Evolutionary conservation across 2,888 invertebrate genomes (phyloP).

Genomic region (Watsonalla cultraria): DNA sequence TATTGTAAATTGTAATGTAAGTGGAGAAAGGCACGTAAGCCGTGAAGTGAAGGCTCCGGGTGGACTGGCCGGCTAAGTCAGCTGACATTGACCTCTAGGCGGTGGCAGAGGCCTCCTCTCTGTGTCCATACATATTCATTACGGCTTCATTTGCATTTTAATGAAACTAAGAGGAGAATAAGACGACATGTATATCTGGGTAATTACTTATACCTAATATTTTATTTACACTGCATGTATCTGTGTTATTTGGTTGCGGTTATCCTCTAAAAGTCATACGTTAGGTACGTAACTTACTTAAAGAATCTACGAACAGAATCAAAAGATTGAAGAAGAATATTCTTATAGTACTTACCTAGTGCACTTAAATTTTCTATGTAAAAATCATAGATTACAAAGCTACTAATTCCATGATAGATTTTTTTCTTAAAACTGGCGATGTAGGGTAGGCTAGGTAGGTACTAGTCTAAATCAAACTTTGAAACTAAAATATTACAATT

Average conservation of each 20-base stretch:
- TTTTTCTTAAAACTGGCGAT: too few relatives aligned
- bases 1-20: slow-evolving; percentile 24
- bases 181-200: slow-evolving; percentile 30
- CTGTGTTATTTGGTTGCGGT: neutral
- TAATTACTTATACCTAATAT: neutral
- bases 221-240: neutral
- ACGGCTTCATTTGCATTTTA: slow-evolving; percentile 58
- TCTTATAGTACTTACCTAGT: too few relatives aligned
- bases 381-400: too few relatives aligned
- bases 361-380: too few relatives aligned
- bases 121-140: slow-evolving; percentile 58
- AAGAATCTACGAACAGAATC: too few relatives aligned
- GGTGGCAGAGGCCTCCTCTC: slow-evolving; percentile 57
- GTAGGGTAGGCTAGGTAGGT: too few relatives aligned
- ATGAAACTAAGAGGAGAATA: slow-evolving; percentile 45
- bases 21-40: slow-evolving; percentile 34
- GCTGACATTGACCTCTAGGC: slow-evolving; percentile 69
- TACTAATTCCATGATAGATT: too few relatives aligned
- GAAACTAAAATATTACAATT: neutral
- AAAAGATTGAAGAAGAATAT: too few relatives aligned
- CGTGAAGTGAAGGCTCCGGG: slow-evolving; percentile 32
- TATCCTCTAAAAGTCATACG: too few relatives aligned
- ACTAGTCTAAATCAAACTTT: too few relatives aligned
- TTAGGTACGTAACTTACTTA: too few relatives aligned
- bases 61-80: slow-evolving; percentile 41